These are phyloP conservation scores for Ochlodes sylvanus DNA, from an alignment of 2,888 invertebrate species.

Conservation along the genomic window DNA sequence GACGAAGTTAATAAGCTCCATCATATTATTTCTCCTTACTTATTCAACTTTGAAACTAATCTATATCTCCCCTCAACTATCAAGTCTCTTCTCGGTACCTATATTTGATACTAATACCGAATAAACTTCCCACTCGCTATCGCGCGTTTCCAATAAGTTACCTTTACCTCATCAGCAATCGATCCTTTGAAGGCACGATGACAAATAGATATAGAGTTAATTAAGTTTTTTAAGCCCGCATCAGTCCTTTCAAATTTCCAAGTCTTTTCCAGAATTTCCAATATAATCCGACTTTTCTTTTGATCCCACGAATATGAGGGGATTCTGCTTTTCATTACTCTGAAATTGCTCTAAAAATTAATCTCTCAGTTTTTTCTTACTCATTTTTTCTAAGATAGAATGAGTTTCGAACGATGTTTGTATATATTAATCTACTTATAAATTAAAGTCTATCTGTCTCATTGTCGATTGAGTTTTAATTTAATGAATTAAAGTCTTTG, in stretches of 20 bases:
- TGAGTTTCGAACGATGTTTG: slow-evolving; percentile 2
- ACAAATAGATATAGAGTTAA: slow-evolving; percentile 37
- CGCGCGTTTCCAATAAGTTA: slow-evolving; percentile 31
- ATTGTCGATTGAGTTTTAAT: no score
- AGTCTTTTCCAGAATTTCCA: slow-evolving; percentile 23
- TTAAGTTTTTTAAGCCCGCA: slow-evolving; percentile 31
- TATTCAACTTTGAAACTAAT: slow-evolving; percentile 1
- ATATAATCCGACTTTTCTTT: slow-evolving; percentile 38
- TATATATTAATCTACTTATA: neutral
- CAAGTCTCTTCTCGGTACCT: slow-evolving; percentile 22
- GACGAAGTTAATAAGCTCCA: neutral
- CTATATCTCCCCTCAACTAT: slow-evolving; percentile 14
- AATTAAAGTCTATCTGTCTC: no score
- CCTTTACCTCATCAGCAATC: slow-evolving; percentile 20
- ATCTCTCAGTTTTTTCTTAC: neutral
- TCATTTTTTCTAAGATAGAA: neutral
- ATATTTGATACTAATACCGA: slow-evolving; percentile 20
- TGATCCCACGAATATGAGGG: slow-evolving; percentile 41
- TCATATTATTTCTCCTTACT: neutral
- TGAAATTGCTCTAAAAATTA: slow-evolving; percentile 8
- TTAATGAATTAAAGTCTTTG: no score
- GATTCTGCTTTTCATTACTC: slow-evolving; percentile 23
- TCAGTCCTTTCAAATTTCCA: slow-evolving; percentile 25
- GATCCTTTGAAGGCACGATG: slow-evolving; percentile 32
- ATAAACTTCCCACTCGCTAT: slow-evolving; percentile 15